Evolutionary conservation across 2,113 vertebrate genomes (phyloP), one percentile per base, ranked within the genome.

Genomic region (Merops nubicus): DNA sequence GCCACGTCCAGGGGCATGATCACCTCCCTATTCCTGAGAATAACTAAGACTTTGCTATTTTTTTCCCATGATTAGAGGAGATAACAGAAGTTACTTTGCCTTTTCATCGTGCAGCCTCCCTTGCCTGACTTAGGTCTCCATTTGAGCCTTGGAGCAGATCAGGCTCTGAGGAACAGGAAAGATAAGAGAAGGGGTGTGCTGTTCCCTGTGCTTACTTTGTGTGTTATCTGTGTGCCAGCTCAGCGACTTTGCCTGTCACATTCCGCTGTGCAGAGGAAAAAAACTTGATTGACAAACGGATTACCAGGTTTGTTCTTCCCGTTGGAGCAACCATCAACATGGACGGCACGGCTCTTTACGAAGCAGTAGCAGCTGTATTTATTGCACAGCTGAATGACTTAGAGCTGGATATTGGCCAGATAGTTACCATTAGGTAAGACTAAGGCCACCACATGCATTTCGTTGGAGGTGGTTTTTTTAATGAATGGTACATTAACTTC

Each of bases 291-390:
- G 99, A 99, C 98, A 99, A 99, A 96, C 98, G 99, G 85, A 99
- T 99, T 97, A 99, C 99, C 1, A 98, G 99, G 87, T 99, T 99
- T 0, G 99, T 99, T 89, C 97, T 99, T 70, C 99, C 99, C 0
- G 99, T 99, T 10, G 99, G 99, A 21, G 99, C 99, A 85, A 99
- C 99, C 54, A 99, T 99, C 91, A 99, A 99, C 98, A 99, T 99
- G 99, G 99, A 99, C 3, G 99, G 99, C 57, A 99, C 99, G 0
- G 99, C 99, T 3, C 99, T 99, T 36, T 99, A 99, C 2, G 99
- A 99, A 94, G 99, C 99, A 2, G 99, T 99, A 89, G 99, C 99
- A 1, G 99, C 99, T 64, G 98, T 99, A 92, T 99, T 99, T 82
- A 99, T 99, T 33, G 99, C 99, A 28, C 99, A 99, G 72, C 96